Base-by-base conservation (phyloP, 1,140 invertebrate genomes). In the Drosophila lacertosa region DNA sequence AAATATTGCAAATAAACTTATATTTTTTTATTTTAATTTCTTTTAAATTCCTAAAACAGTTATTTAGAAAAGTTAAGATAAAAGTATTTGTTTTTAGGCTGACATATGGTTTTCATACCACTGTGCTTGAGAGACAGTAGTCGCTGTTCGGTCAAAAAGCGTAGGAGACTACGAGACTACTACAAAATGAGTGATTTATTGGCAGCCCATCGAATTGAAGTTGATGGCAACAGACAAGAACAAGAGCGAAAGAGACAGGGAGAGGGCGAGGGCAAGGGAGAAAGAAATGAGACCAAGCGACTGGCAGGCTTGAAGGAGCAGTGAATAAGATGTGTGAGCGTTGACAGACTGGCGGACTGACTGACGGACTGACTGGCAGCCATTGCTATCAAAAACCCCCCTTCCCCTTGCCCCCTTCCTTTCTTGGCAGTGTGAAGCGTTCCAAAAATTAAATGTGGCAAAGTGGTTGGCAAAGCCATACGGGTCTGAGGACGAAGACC, bases 151-250 rank as follows among this genome's bases (percentile, higher is more conserved):
- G 53, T 65, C 60, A 51, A 37, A 37, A 7, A 29, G 78, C 63
- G 68, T 78, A 70, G 74, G 69, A 82, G 74, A 55, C 20, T 45
- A 57, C 54, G 57, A 68, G 72, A 59, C 63, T 62, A 69, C 79
- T 66, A 69, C 74, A 66, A 83, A 69, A 72, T 89, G 77, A 83
- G 79, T 83, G 84, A 89, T 89, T 89, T 89, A 89, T 89, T 71
- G 76, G 47, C 22, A 74, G 79, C 39, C 65, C 55, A 79, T 68
- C 63, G 75, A 72, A 84, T 89, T 72, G 73, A 80, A 83, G 70
- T 79, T 89, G 77, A 89, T 89, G 86, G 74, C 68, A 44, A 58
- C 44, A 51, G 65, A 78, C 83, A 67, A 22, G 45, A 67, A 37
- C 44, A 13, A 29, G 39, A 18, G 15, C 13, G 18, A 20, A 54